These are phyloP conservation scores for Argynnis bischoffii DNA, from an alignment of 2,888 invertebrate species.

Conservation along the genomic window DNA sequence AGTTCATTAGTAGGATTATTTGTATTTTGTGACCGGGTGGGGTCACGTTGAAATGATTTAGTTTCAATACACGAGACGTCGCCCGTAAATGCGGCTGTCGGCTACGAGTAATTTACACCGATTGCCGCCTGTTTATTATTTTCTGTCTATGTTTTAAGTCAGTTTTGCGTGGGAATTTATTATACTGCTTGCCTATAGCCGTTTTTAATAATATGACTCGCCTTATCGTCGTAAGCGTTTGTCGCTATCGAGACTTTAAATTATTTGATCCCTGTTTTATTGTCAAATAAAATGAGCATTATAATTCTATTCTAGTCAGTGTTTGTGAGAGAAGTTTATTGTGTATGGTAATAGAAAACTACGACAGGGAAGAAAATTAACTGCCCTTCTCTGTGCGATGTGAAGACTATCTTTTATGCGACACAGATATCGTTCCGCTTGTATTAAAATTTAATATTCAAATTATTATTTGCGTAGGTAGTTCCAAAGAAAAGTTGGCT, in stretches of 20 bases:
- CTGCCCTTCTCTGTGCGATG: constrained; percentile 4
- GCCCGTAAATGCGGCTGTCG: constrained; percentile 65
- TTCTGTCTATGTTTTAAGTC: constrained; percentile 63
- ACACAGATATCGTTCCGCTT: background rate
- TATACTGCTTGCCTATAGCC: constrained; percentile 48
- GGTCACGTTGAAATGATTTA: constrained; percentile 73
- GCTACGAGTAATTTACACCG: constrained; percentile 65
- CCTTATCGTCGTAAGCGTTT: constrained; percentile 23
- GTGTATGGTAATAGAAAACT: constrained; percentile 17
- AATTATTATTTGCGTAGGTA: no score
- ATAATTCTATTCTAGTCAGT: constrained; percentile 18
- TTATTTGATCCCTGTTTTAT: constrained; percentile 23
- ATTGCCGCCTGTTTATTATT: constrained; percentile 67
- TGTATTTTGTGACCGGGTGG: constrained; percentile 51
- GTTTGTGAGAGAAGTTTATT: constrained; percentile 17
- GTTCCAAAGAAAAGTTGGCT: no score
- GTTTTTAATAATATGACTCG: constrained; percentile 46
- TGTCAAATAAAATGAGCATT: constrained; percentile 15
- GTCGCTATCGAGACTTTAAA: constrained; percentile 19
- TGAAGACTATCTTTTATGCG: constrained; percentile 9
- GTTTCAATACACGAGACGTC: constrained; percentile 69
- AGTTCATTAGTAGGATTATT: constrained; percentile 68
- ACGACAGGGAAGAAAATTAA: background rate
- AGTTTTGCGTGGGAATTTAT: constrained; percentile 58
- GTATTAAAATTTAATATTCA: no score